Base-by-base conservation (phyloP, 2,113 vertebrate genomes). In the Oriolus oriolus region DNA sequence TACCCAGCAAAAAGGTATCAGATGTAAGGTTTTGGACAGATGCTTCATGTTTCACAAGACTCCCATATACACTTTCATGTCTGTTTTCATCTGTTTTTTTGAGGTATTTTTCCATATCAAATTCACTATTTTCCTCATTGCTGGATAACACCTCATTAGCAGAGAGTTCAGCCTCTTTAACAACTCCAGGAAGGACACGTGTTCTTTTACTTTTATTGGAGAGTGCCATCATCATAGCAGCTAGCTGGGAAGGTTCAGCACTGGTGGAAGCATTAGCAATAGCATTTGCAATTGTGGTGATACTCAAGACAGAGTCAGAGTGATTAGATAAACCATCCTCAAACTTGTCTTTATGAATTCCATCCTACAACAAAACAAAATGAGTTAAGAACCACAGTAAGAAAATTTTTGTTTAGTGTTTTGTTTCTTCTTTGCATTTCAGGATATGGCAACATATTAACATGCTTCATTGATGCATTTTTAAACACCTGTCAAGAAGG, bases 91-190 rank as follows among this genome's bases (percentile, higher is more conserved):
- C 98, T 8, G 97, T 97, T 96, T 96, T 98, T 95, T 97, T 98
- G 57, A 99, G 97, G 81, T 99, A 99, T 96, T 99, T 99, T 92
- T 99, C 99, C 86, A 99, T 98, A 97, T 99, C 98, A 88, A 99
- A 98, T 35, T 59, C 87, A 52, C 30, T 93, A 20, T 95, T 98
- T 90, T 99, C 98, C 56, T 97, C 74, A 27, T 91, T 73, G 52
- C 92, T 97, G 39, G 95, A 11, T 22, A 87, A 75, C 2, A 89
- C 84, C 24, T 82, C 94, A 84, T 97, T 91, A 61, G 90, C 41
- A 30, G 95, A 70, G 39, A n/a, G 50, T 41, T 91, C 77, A 5
- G 30, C n/a, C 45, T 64, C 84, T 35, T 92, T 61, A 65, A 28
- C 71, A 80, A 9, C 26, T 44, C 92, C 80, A 83, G 93, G 84